Evolutionary conservation across 2,113 vertebrate species (phyloP).

Genomic region (Anser brachyrhynchus): DNA sequence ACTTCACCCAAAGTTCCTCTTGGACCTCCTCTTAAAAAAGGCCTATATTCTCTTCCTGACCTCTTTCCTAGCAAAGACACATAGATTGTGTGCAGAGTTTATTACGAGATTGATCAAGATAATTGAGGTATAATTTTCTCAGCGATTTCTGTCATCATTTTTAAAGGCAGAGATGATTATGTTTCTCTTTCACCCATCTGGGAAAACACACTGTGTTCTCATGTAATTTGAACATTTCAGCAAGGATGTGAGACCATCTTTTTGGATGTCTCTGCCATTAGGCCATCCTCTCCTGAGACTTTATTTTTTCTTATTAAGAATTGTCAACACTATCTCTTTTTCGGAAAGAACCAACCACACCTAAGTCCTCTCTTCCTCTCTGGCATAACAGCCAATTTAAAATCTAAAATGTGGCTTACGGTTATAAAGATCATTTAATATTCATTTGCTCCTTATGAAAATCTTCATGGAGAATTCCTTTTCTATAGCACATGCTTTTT

Average conservation of each 20-base stretch:
- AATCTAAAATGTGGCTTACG: not conserved
- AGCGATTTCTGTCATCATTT: slow-evolving; percentile 50
- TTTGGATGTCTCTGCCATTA: slow-evolving; percentile 46
- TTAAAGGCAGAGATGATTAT: slow-evolving; percentile 10
- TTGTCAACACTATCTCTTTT: slow-evolving; percentile 56
- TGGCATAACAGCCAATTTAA: not conserved
- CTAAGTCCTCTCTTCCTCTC: slow-evolving; percentile 29
- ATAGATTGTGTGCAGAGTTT: slow-evolving; percentile 54
- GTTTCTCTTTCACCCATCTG: slow-evolving; percentile 52
- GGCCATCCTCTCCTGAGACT: not conserved
- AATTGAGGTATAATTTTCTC: slow-evolving; percentile 58
- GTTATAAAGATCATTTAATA: not conserved
- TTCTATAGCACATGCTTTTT: not conserved
- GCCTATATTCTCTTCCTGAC: not conserved
- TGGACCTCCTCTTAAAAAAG: not conserved
- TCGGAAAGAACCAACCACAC: slow-evolving; percentile 48
- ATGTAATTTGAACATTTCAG: slow-evolving; percentile 5
- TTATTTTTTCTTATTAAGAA: slow-evolving; percentile 65
- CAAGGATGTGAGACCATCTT: slow-evolving; percentile 37
- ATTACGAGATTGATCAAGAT: slow-evolving; percentile 43
- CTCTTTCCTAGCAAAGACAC: not conserved
- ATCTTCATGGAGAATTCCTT: not conserved
- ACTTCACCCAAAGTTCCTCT: not conserved
- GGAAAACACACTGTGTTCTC: slow-evolving; percentile 35
- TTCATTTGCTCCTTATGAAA: not conserved